These are phyloP conservation scores for Anolis apletophallus DNA, from an alignment of 2,797 vertebrate species.

Conservation along the genomic window DNA sequence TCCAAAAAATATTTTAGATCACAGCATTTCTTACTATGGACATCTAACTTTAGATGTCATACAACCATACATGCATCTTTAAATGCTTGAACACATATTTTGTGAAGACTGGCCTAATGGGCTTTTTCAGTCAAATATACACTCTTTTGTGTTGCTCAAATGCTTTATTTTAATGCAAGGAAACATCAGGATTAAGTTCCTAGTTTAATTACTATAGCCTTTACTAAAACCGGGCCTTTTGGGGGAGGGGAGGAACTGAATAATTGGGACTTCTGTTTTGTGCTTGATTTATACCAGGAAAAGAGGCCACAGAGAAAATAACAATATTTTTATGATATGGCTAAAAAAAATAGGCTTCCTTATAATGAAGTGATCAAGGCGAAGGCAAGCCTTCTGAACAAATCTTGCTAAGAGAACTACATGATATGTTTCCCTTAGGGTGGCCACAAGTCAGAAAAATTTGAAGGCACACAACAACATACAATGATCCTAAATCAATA, in stretches of 20 bases:
- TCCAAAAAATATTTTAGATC: background rate
- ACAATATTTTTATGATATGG: background rate
- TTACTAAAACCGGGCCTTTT: background rate
- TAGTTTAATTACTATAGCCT: background rate
- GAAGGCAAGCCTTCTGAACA: background rate
- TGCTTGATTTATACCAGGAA: background rate
- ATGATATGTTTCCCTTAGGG: conserved; percentile 4
- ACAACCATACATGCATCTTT: background rate
- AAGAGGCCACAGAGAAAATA: background rate
- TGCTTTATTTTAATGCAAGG: background rate
- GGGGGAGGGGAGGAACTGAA: background rate
- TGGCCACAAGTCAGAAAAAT: no score
- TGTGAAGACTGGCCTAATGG: background rate
- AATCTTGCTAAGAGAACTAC: background rate
- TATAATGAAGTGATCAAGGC: background rate
- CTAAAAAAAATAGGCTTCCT: background rate
- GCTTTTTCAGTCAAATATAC: background rate
- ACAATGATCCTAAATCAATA: accelerated
- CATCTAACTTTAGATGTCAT: background rate
- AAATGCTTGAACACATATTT: background rate
- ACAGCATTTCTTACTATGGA: background rate
- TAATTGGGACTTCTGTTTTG: background rate
- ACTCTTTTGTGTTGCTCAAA: background rate
- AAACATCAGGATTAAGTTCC: background rate
- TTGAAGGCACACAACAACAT: background rate